Conservation (phyloP, 2,888 invertebrate genomes). For the Lapara coniferarum region DNA sequence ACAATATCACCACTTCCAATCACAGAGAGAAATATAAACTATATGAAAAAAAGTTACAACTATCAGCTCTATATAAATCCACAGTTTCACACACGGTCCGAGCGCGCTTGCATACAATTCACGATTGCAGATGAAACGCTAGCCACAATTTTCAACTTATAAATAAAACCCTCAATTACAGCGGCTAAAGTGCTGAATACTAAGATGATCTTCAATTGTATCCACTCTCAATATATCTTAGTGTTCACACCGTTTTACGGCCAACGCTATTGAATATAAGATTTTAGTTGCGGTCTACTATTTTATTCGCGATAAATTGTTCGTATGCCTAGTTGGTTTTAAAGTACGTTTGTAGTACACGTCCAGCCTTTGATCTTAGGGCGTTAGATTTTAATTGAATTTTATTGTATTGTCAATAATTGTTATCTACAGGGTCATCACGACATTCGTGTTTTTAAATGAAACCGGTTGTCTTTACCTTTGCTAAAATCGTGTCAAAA, state of each 20-base stretch:
- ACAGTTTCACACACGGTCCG: slow-evolving; percentile 3
- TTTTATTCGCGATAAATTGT: too few relatives aligned
- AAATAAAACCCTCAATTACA: slow-evolving; percentile 68
- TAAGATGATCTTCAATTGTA: slow-evolving; percentile 48
- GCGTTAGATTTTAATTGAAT: too few relatives aligned
- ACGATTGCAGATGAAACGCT: slow-evolving; percentile 65
- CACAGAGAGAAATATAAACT: background rate
- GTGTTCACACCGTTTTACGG: slow-evolving; percentile 39
- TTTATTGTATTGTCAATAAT: too few relatives aligned
- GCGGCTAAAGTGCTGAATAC: slow-evolving; percentile 53
- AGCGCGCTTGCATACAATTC: slow-evolving; percentile 55
- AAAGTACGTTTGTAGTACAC: too few relatives aligned
- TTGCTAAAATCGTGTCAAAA: too few relatives aligned
- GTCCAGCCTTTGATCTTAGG: too few relatives aligned
- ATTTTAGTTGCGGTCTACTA: background rate
- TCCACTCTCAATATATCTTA: slow-evolving; percentile 41
- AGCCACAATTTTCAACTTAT: slow-evolving; percentile 66
- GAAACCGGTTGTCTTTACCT: too few relatives aligned
- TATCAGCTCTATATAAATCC: slow-evolving; percentile 45
- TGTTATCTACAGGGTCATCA: too few relatives aligned
- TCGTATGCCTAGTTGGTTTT: too few relatives aligned
- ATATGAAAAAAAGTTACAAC: slow-evolving; percentile 34
- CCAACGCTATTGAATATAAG: slow-evolving; percentile 43
- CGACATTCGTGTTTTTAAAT: too few relatives aligned
- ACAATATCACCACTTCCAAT: too few relatives aligned